These are phyloP conservation scores for Beris morrisii DNA, from an alignment of 2,888 invertebrate species.

Conservation along the genomic window DNA sequence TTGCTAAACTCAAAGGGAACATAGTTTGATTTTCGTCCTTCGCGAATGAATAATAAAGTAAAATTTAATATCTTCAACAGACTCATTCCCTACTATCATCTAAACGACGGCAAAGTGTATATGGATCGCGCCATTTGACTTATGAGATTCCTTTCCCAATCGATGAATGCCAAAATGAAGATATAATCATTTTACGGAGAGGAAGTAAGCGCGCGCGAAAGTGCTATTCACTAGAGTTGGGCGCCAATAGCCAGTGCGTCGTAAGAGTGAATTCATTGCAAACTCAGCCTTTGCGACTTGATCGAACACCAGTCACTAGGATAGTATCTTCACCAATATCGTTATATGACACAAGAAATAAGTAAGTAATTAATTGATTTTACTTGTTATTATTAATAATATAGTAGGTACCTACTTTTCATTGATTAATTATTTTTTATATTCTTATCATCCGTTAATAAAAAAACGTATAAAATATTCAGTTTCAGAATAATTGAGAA, in stretches of 20 bases:
- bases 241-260: constrained; percentile 38
- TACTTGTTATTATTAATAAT: constrained; percentile 14
- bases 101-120: constrained; percentile 57
- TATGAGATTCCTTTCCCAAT: constrained; percentile 64
- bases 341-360: constrained; percentile 40
- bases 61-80: neutral
- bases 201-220: constrained; percentile 36
- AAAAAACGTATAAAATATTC: neutral
- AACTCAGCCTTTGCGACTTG: constrained; percentile 42
- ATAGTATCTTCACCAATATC: constrained; percentile 59
- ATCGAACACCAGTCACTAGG: constrained; percentile 56
- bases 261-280: constrained; percentile 53
- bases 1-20: too few species aligned
- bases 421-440: neutral
- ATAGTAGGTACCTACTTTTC: too few species aligned
- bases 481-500: constrained; percentile 29
- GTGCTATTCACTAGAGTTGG: constrained; percentile 29
- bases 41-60: too few species aligned
- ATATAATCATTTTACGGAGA: constrained; percentile 47
- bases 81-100: constrained; percentile 7
- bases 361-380: constrained; percentile 21
- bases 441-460: neutral
- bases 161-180: constrained; percentile 62
- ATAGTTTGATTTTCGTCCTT: too few species aligned
- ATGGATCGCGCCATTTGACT: constrained; percentile 63